Evolutionary conservation across 2,113 vertebrate species (phyloP).

Genomic region (Antennarius striatus): DNA sequence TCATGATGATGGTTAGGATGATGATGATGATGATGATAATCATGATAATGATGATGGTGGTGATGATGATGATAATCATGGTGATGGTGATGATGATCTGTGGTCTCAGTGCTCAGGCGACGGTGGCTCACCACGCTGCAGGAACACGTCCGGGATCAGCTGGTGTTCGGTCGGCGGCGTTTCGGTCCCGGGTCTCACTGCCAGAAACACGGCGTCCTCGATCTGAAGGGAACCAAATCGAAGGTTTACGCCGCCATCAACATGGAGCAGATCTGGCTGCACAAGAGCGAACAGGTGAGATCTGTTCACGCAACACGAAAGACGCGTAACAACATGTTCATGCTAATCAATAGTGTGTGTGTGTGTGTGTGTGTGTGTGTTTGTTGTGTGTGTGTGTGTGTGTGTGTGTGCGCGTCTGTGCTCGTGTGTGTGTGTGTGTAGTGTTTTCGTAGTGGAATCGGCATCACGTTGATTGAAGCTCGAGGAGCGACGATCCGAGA

Average conservation of each 20-base stretch:
- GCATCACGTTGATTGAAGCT: conserved; percentile 90
- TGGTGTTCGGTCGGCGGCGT: conserved; percentile 80
- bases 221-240: conserved; percentile 93
- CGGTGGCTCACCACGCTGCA: conserved; percentile 90
- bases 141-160: conserved; percentile 85
- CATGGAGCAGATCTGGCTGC: conserved; percentile 91
- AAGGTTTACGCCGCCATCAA: conserved; percentile 88
- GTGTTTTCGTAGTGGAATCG: conserved; percentile 92
- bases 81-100: not conserved
- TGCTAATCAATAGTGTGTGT: too few species aligned
- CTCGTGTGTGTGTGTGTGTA: conserved; percentile 52
- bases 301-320: too few species aligned
- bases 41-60: not conserved
- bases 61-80: not conserved
- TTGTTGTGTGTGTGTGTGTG: too few species aligned
- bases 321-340: too few species aligned
- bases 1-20: not conserved
- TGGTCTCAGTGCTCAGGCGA: conserved; percentile 82
- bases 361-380: too few species aligned
- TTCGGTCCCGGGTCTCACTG: conserved; percentile 80
- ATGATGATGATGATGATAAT: not conserved
- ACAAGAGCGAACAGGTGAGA: conserved; percentile 94
- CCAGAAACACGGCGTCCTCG: conserved; percentile 86
- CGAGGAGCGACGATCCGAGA: conserved; percentile 90
- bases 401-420: too few species aligned